Evolutionary conservation across 2,797 vertebrate species (phyloP).

Genomic region (Oreortyx pictus): DNA sequence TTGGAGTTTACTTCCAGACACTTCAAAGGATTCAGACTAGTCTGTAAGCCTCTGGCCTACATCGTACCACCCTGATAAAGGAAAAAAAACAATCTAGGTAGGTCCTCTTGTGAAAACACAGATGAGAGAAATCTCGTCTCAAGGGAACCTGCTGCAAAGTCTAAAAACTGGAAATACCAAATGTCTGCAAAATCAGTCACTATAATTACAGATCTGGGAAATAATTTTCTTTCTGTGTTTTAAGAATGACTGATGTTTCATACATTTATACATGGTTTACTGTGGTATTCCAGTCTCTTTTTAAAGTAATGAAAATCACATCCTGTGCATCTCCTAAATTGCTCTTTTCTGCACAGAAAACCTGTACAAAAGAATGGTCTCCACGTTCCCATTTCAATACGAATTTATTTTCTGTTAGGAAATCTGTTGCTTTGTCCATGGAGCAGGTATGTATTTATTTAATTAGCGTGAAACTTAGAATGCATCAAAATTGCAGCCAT

Average conservation of each 20-base stretch:
- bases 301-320: background rate
- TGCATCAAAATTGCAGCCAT: slow-evolving; percentile 30
- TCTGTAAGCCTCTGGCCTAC: background rate
- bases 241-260: background rate
- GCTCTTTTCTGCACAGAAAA: background rate
- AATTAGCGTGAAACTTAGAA: background rate
- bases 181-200: background rate
- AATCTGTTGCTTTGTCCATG: background rate
- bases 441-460: slow-evolving; percentile 2
- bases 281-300: background rate
- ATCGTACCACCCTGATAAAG: background rate
- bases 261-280: background rate
- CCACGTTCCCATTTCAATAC: background rate
- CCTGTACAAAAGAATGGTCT: background rate
- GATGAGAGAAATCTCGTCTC: background rate
- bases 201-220: background rate
- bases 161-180: rapidly evolving
- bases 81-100: background rate
- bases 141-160: background rate
- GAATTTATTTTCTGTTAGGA: slow-evolving; percentile 31
- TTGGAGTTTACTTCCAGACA: background rate
- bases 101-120: background rate
- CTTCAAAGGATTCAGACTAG: slow-evolving; percentile 14
- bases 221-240: background rate
- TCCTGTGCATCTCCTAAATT: background rate